phyloP scores from a whole-genome alignment of 2,113 vertebrate species.

The Beaufortia kweichowensis region DNA sequence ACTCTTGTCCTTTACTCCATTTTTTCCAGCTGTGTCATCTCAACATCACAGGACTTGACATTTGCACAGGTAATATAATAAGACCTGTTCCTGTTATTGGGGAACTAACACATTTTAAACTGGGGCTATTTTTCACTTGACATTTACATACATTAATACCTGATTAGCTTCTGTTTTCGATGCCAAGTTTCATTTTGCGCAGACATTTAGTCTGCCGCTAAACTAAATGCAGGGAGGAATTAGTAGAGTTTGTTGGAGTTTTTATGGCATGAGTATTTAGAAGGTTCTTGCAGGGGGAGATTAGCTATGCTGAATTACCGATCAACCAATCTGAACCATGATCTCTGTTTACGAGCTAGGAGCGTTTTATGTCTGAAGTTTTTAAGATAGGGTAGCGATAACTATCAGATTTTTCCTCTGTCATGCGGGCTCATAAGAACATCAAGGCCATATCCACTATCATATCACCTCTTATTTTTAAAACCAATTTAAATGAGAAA shows the following conservation, averaged over 20 bases:
- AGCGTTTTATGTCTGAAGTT: slow-evolving; percentile 63
- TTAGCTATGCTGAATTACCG: slow-evolving; percentile 63
- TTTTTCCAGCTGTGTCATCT: slow-evolving; percentile 30
- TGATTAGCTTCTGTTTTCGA: slow-evolving; percentile 59
- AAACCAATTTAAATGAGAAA: slow-evolving; percentile 24
- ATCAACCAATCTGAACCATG: slow-evolving; percentile 61
- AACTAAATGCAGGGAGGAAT: neutral
- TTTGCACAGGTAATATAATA: slow-evolving; percentile 68
- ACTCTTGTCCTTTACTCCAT: slow-evolving; percentile 44
- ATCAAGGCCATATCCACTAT: slow-evolving; percentile 58
- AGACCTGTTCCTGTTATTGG: slow-evolving; percentile 66
- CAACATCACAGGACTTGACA: slow-evolving; percentile 63
- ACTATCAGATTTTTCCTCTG: slow-evolving; percentile 39
- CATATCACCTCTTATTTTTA: slow-evolving; percentile 52
- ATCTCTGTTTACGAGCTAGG: slow-evolving; percentile 65
- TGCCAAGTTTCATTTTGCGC: slow-evolving; percentile 53
- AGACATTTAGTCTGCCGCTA: slow-evolving; percentile 5
- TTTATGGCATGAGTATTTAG: slow-evolving; percentile 55
- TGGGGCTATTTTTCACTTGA: slow-evolving; percentile 60
- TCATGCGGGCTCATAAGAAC: slow-evolving; percentile 40
- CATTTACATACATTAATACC: slow-evolving; percentile 63
- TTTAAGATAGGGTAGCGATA: slow-evolving; percentile 68
- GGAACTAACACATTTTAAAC: slow-evolving; percentile 53
- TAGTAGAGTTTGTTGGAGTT: neutral
- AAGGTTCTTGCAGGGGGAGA: slow-evolving; percentile 55